Base-by-base conservation (phyloP, 2,113 vertebrate species). In the Corydoras sp. region DNA sequence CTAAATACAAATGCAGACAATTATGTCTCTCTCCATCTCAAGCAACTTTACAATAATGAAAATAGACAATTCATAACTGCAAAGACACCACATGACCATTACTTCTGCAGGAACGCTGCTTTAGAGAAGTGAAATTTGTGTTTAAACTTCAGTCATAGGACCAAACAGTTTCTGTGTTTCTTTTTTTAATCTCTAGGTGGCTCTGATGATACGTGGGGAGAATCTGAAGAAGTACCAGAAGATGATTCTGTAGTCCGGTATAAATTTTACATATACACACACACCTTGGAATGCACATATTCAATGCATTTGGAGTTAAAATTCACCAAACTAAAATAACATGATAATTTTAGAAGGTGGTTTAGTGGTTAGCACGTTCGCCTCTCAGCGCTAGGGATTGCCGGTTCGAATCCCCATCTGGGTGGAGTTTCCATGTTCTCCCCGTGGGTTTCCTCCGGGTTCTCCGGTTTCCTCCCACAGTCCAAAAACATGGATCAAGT, bases 171-270 rank as follows among this genome's bases (percentile, higher is more conserved):
- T 35, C 18, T 50, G 30, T 43, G 51, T 65, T 56, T n/a, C 48
- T 49, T 68, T 18, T 65, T 58, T 30, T 48, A 11, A 49, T 13
- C 58, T 18, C 5, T 71, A 98, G 96, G 95, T 71, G 95, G 95
- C 72, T 87, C 87, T 67, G 96, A 98, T 6, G 95, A 98, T 78
- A 88, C 93, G 3, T 93, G 90, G 90, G 90, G 90, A 0, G 93
- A 94, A 72, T 79, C 91, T 1, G 95, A 96, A 72, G 95, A 96
- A 61, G 78, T 96, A 73, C 90, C 87, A 0, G 94, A 96, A 77
- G 94, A 97, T n/a, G 95, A 95, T 79, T 82, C 85, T 62, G 91
- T 83, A 1, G 88, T 90, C 77, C 87, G 96, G 96, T 98, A 83
- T 89, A 89, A 85, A 56, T 2, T 7, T 56, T 10, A 56, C 6